Percentiles rank a stretch among this genome's conserved stretches.
Evolutionary conservation across 2,797 vertebrate genomes (phyloP).

Genomic region (Oreochromis mossambicus): DNA sequence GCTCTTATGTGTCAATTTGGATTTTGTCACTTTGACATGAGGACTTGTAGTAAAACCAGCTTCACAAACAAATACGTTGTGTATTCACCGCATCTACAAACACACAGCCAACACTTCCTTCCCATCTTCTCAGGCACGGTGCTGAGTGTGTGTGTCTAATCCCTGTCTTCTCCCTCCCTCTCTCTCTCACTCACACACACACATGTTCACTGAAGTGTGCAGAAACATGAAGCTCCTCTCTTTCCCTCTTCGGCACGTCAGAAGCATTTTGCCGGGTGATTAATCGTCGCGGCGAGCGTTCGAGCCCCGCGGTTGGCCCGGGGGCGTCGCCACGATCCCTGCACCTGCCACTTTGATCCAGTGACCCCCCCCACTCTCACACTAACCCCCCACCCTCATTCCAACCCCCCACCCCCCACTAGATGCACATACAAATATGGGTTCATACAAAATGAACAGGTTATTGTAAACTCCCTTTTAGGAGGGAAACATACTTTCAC

Average conservation of each 20-base stretch:
- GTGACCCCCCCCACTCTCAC: slow-evolving; percentile 10
- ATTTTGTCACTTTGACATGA: background rate
- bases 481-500: background rate
- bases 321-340: slow-evolving; percentile 58
- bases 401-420: background rate
- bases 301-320: slow-evolving; percentile 43
- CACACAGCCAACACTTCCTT: background rate
- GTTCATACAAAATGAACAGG: background rate
- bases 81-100: background rate
- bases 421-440: background rate
- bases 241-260: slow-evolving; percentile 61
- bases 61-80: background rate
- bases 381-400: background rate
- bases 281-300: slow-evolving; percentile 60
- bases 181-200: background rate
- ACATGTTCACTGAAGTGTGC: slow-evolving; percentile 53
- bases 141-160: background rate
- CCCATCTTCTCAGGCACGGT: background rate
- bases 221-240: slow-evolving; percentile 48
- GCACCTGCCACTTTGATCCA: slow-evolving; percentile 66
- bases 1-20: background rate
- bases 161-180: background rate
- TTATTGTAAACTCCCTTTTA: background rate
- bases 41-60: background rate
- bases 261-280: slow-evolving; percentile 74